Evolutionary conservation across 2,888 invertebrate species (phyloP).

Genomic region (Vanessa cardui): DNA sequence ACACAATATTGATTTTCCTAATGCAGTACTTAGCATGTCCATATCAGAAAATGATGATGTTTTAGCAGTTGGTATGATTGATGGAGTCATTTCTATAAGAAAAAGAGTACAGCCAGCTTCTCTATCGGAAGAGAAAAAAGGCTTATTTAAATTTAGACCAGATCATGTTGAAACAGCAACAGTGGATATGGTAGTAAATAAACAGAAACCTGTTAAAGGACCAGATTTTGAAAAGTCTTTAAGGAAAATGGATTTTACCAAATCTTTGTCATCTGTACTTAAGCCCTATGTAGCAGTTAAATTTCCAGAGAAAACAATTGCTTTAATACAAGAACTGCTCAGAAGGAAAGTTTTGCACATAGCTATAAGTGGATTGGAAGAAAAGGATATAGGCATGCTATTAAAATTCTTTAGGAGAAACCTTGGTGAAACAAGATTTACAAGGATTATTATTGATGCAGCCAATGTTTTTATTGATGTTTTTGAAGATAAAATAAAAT

Average conservation of each 20-base stretch:
- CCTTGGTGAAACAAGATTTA: conserved; percentile 89
- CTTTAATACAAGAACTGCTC: conserved; percentile 93
- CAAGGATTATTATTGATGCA: conserved; percentile 88
- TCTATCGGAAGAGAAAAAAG: conserved; percentile 61
- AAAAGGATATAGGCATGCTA: conserved; percentile 85
- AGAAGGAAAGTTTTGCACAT: conserved; percentile 89
- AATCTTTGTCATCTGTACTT: conserved; percentile 89
- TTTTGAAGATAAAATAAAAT: conserved; percentile 85
- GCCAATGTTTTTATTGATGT: conserved; percentile 89
- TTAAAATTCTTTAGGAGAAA: conserved; percentile 89
- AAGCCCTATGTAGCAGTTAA: conserved; percentile 82
- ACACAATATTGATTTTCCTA: conserved; percentile 94
- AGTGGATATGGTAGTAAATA: conserved; percentile 80
- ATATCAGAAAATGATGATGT: conserved; percentile 90
- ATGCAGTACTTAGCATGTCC: conserved; percentile 94
- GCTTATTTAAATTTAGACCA: conserved; percentile 78
- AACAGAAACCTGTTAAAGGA: conserved; percentile 64
- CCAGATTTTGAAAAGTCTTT: conserved; percentile 87
- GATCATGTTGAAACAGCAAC: conserved; percentile 64
- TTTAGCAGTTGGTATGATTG: conserved; percentile 95
- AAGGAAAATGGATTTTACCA: conserved; percentile 90
- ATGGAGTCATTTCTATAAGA: conserved; percentile 94
- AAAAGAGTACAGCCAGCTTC: conserved; percentile 85
- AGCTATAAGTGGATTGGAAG: conserved; percentile 88
- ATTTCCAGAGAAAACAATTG: conserved; percentile 89